phyloP scores from a whole-genome alignment of 1,140 invertebrate species.

The Scaptodrosophila lebanonensis region DNA sequence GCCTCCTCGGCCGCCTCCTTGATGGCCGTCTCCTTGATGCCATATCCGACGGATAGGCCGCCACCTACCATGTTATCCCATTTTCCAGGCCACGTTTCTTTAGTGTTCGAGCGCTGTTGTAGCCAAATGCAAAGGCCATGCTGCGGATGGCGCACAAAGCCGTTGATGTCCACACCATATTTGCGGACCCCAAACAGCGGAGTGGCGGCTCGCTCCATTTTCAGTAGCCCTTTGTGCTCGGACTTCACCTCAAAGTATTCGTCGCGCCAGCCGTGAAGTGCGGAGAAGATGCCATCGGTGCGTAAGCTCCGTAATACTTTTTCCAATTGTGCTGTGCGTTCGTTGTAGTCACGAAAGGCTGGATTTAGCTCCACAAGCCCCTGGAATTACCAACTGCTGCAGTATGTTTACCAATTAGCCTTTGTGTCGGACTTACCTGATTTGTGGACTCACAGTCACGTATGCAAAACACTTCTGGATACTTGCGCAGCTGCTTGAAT shows the following conservation, averaged over 20 bases:
- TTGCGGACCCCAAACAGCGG: constrained; percentile 95
- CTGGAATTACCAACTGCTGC: constrained; percentile 24
- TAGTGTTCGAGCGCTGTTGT: constrained; percentile 91
- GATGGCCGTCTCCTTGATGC: constrained; percentile 90
- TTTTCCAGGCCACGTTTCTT: constrained; percentile 96
- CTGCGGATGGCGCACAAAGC: constrained; percentile 89
- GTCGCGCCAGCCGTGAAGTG: constrained; percentile 92
- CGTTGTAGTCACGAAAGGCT: constrained; percentile 88
- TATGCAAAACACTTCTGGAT: constrained; percentile 85
- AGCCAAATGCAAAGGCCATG: constrained; percentile 95
- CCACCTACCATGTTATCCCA: constrained; percentile 97
- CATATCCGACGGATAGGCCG: constrained; percentile 91
- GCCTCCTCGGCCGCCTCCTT: constrained; percentile 97
- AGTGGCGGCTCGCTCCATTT: constrained; percentile 94
- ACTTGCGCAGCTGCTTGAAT: constrained; percentile 86
- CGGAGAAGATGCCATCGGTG: constrained; percentile 80
- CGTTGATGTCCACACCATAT: constrained; percentile 96
- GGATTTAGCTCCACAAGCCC: constrained; percentile 87
- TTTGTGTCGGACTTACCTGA: constrained; percentile 47
- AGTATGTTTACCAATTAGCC: background rate
- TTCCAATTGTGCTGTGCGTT: constrained; percentile 87
- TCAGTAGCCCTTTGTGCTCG: constrained; percentile 83
- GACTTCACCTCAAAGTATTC: constrained; percentile 93
- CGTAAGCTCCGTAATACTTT: constrained; percentile 86
- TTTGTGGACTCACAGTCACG: constrained; percentile 68